These are phyloP conservation scores for Drosophila eohydei DNA, from an alignment of 2,888 invertebrate species.

Conservation along the genomic window DNA sequence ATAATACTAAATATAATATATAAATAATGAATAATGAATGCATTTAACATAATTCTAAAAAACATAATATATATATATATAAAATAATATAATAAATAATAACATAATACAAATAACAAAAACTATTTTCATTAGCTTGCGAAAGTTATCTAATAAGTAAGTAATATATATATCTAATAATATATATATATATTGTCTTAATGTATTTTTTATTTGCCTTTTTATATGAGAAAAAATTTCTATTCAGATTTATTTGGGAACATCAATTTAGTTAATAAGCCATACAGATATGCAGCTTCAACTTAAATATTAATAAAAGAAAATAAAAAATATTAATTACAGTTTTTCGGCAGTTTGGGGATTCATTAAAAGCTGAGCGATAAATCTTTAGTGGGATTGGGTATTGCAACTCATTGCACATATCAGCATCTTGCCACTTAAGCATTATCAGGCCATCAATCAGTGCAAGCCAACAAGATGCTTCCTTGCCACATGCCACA, in stretches of 20 bases:
- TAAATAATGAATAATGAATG: too few species aligned
- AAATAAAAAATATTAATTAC: constrained; percentile 29
- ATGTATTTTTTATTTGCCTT: background rate
- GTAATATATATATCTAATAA: too few species aligned
- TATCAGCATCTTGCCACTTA: constrained; percentile 69
- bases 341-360: constrained; percentile 16
- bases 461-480: constrained; percentile 69
- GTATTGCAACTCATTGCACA: constrained; percentile 48
- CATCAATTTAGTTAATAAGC: background rate
- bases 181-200: too few species aligned
- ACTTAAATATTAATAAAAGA: background rate
- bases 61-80: too few species aligned
- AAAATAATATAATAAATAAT: too few species aligned
- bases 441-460: constrained; percentile 73
- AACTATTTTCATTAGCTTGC: too few species aligned
- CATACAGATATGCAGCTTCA: background rate
- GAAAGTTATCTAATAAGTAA: too few species aligned
- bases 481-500: constrained; percentile 63
- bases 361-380: constrained; percentile 40
- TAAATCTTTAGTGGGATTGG: constrained; percentile 17
- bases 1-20: too few species aligned
- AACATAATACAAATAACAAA: too few species aligned
- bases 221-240: background rate
- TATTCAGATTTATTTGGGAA: background rate
- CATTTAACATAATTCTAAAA: too few species aligned